Base-by-base conservation (phyloP, 2,888 invertebrate species). In the Hirtodrosophila cameraria region DNA sequence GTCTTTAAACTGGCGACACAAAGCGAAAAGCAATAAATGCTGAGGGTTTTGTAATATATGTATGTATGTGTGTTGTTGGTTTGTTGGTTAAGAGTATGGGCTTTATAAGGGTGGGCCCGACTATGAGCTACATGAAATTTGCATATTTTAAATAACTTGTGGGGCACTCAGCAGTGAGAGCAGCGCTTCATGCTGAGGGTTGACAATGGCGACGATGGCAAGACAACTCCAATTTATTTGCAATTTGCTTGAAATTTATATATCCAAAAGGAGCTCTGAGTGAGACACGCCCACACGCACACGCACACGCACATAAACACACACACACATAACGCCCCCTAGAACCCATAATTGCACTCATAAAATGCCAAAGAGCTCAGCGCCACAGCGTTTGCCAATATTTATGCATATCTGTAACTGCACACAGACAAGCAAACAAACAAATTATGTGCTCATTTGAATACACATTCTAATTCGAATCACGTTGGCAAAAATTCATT, bases 391-490 rank as follows among this genome's bases (percentile, higher is more conserved):
- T 18, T 41, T 23, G 35, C 35, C 55, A 55, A 66, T 72, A 58
- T 72, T 54, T 67, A 55, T 71, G 58, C 68, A 73, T 72, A 82
- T 77, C 68, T 72, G 59, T 53, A 71, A 67, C 52, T 79, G 63
- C 65, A 60, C 49, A 73, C 78, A 68, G 53, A 62, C 72, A 73
- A 71, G 70, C 77, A 77, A 80, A 82, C 82, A 77, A 80, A 82
- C 83, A 86, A 86, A 86, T 86, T 87, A 84, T 79, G 77, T 83
- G 55, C 79, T 83, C 83, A 86, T 86, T 87, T 83, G 75, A 86
- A 85, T 86, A 81, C 71, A 76, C 80, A 86, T 79, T 85, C 75
- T 71, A 85, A 87, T 87, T 74, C 86, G 81, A 71, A 86, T 85
- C 87, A 87, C 76, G 86, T 86, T 79, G 77, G 62, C 72, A 80